Percentiles rank a stretch among this genome's conserved stretches.
Conservation (phyloP, 1,140 invertebrate genomes). For the Drosophila tropicalis region DNA sequence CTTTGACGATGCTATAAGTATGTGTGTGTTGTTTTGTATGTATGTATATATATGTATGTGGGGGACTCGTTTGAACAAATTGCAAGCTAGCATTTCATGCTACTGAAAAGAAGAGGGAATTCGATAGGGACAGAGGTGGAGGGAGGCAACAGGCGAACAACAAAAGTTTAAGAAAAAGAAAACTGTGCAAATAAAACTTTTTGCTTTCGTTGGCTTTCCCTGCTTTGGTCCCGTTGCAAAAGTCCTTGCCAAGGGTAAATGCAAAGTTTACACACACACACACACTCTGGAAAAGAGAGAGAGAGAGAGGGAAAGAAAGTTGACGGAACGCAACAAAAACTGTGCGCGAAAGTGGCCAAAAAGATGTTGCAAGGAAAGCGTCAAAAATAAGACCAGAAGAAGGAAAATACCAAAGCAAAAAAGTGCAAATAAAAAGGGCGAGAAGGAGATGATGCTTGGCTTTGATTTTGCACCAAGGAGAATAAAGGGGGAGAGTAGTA, state of each 20-base stretch:
- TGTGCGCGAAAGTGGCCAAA: constrained; percentile 60
- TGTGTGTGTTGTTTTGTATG: constrained; percentile 11
- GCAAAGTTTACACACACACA: constrained; percentile 62
- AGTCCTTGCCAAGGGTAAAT: constrained; percentile 82
- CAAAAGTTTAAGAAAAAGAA: constrained; percentile 81
- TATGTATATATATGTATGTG: constrained; percentile 34
- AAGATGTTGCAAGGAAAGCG: constrained; percentile 65
- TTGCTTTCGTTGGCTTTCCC: constrained; percentile 73
- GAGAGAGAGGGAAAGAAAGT: not conserved
- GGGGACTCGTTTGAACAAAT: constrained; percentile 68
- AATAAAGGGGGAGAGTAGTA: not conserved
- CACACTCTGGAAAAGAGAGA: constrained; percentile 20
- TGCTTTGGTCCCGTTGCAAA: constrained; percentile 49
- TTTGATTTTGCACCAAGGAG: constrained; percentile 44
- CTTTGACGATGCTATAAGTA: constrained; percentile 41
- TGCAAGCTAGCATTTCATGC: constrained; percentile 74
- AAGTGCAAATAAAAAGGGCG: constrained; percentile 67
- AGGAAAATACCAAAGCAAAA: constrained; percentile 64
- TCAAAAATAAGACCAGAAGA: constrained; percentile 27
- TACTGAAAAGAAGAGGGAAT: constrained; percentile 7
- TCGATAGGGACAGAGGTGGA: not conserved
- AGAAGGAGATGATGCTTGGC: constrained; percentile 27
- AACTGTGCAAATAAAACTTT: constrained; percentile 82
- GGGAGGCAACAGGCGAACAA: constrained; percentile 32
- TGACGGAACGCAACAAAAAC: constrained; percentile 16